Base-by-base conservation (phyloP, 2,113 vertebrate species). In the Melanerpes aurifrons region DNA sequence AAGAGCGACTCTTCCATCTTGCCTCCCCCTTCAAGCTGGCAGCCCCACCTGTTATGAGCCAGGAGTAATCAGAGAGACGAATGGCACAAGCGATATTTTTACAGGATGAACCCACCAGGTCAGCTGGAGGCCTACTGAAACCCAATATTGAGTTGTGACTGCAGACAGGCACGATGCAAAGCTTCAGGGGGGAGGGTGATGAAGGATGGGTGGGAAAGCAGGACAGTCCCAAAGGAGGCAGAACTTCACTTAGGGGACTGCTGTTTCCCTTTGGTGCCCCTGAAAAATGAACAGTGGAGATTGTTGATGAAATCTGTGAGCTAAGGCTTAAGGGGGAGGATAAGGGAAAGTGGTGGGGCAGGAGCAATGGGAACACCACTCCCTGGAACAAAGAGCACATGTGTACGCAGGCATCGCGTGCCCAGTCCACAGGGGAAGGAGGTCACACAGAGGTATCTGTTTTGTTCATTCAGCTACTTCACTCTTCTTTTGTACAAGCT, bases 41-140 rank as follows among this genome's bases (percentile, higher is more conserved):
- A 91, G 77, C 31, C 80, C 89, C 95, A 96, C 96, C 93, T 96
- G 96, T 95, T 88, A 35, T 3, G 28, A 82, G 75, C 87, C 82
- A 72, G 83, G 70, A 86, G 96, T 75, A 94, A 95, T 81, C 82
- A 94, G 94, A 93, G 87, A 91, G 76, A 95, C 6, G 6, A 95
- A 47, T 10, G 13, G 88, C 90, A 93, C 82, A 72, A 53, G 93
- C 4, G 1, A 87, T 96, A 93, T 95, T 96, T 96, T 93, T 95
- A 84, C 93, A 86, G 92, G 94, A 82, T 92, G 94, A 95, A 93
- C 82, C 91, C 86, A 56, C 50, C 1, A 3, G 96, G 94, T 96
- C 94, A 96, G 90, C 87, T 88, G 91, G 86, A 94, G 95, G 95
- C 87, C 90, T 94, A 54, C 67, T 95, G 95, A 94, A 96, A 96